Conservation (phyloP, 1,140 invertebrate genomes). For the Dysdera silvatica region DNA sequence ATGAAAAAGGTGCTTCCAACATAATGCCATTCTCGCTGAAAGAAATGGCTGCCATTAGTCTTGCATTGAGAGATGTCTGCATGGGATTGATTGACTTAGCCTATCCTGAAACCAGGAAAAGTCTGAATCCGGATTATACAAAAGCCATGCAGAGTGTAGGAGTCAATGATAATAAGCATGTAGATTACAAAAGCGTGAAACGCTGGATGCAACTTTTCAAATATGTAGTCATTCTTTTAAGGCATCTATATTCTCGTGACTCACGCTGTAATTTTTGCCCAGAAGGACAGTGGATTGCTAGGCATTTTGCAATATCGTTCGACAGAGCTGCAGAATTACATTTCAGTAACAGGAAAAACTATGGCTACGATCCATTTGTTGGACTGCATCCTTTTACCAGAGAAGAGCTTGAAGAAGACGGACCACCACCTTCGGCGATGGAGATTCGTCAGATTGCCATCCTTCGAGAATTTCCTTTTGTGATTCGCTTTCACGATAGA, state of each 20-base stretch:
- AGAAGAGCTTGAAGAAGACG: slow-evolving; percentile 57
- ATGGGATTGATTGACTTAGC: slow-evolving; percentile 81
- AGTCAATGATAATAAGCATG: not conserved
- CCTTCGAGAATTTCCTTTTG: slow-evolving; percentile 84
- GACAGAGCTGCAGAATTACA: slow-evolving; percentile 54
- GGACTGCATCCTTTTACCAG: slow-evolving; percentile 53
- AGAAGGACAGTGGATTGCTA: slow-evolving; percentile 65
- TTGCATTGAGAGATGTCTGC: slow-evolving; percentile 59
- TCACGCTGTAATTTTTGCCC: slow-evolving; percentile 66
- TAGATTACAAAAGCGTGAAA: slow-evolving; percentile 8
- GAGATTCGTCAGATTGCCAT: slow-evolving; percentile 81
- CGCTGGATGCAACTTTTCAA: slow-evolving; percentile 42
- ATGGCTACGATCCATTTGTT: slow-evolving; percentile 56
- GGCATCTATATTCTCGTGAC: slow-evolving; percentile 75
- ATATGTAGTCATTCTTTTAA: slow-evolving; percentile 60
- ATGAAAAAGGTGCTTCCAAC: slow-evolving; percentile 32
- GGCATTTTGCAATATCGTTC: slow-evolving; percentile 56
- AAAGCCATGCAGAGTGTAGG: slow-evolving; percentile 36
- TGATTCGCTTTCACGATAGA: slow-evolving; percentile 79
- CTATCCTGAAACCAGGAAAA: slow-evolving; percentile 67
- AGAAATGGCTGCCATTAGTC: slow-evolving; percentile 47
- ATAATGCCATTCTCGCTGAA: slow-evolving; percentile 49
- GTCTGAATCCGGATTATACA: slow-evolving; percentile 43
- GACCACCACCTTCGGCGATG: slow-evolving; percentile 74
- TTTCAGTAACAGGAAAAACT: slow-evolving; percentile 47